Evolutionary conservation across 2,113 vertebrate genomes (phyloP).

Genomic region (Gallinago jamesoni): DNA sequence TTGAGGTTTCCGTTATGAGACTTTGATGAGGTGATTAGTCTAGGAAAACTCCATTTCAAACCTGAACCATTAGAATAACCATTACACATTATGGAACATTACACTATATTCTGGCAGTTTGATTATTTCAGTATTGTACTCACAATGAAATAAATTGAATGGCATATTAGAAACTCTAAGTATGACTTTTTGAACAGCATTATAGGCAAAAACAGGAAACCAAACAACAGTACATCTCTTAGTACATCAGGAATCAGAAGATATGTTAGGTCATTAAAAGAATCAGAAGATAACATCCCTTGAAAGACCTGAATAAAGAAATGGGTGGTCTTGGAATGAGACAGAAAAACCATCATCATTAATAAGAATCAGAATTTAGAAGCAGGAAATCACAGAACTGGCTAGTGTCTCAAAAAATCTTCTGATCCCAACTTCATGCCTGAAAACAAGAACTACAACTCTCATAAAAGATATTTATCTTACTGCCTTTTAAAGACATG

Average conservation of each 20-base stretch:
- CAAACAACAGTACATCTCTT: not conserved
- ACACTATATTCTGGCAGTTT: not conserved
- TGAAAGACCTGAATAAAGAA: not conserved
- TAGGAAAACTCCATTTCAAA: constrained; percentile 20
- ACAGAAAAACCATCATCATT: not conserved
- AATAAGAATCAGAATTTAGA: not conserved
- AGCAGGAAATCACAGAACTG: not conserved
- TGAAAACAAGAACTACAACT: not conserved
- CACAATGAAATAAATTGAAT: not conserved
- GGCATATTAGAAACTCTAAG: not conserved
- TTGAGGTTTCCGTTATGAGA: not conserved
- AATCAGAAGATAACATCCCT: not conserved
- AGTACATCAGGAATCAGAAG: not conserved
- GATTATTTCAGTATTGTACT: not conserved
- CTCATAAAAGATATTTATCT: not conserved
- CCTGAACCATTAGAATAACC: not conserved
- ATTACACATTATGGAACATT: not conserved
- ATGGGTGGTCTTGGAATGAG: not conserved
- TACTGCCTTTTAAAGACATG: not conserved
- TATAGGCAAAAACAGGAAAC: not conserved
- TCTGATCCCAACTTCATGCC: not conserved
- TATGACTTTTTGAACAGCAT: not conserved
- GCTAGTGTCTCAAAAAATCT: not conserved
- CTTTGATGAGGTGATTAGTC: constrained; percentile 25
- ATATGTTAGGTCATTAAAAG: not conserved